Evolutionary conservation across 1,140 invertebrate genomes (phyloP), one percentile per base, ranked within the genome.

Genomic region (Zaprionus lachaisei): DNA sequence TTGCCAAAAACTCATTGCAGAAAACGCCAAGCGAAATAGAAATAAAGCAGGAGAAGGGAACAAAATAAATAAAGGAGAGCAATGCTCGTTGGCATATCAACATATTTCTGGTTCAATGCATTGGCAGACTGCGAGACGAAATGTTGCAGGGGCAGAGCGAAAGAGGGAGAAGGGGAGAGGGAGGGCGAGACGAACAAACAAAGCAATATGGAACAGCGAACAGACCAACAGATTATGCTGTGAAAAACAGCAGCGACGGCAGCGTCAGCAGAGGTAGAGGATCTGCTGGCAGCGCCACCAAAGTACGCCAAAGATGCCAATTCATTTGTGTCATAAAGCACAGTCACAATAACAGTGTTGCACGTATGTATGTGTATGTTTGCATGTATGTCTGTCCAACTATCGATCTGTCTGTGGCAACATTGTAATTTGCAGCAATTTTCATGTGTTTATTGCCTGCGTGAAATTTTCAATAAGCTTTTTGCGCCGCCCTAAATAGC

Each of bases 21-120:
- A 15, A 57, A 34, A 17, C 34, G 55, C 14, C 62, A 58, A n/a
- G 34, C 26, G 31, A 60, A 58, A 63, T 41, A 37, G 34, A 55
- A 47, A 58, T 41, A 37, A 34, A 51, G 34, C 44, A 28, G 62
- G 28, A 12, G 38, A 34, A 55, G 0, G 31, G 69, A 28, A 72
- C 15, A 38, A 38, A 34, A 38, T 38, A 56, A 34, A 55, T 51
- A 61, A 24, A 69, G 38, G 65, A 69, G 44, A 47, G 22, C 20
- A 14, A 54, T 69, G 78, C 84, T 76, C 74, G 80, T 89, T 81
- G 81, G 74, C 78, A 84, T 87, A 87, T 87, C 84, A 84, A 76
- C 84, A 84, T 89, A 84, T 89, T 87, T 87, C 78, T 89, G 81
- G 84, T 89, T 87, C 84, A 87, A 84, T 87, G 84, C 84, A 89